Conservation (phyloP, 2,888 invertebrate genomes). For the Papilio gigon region DNA sequence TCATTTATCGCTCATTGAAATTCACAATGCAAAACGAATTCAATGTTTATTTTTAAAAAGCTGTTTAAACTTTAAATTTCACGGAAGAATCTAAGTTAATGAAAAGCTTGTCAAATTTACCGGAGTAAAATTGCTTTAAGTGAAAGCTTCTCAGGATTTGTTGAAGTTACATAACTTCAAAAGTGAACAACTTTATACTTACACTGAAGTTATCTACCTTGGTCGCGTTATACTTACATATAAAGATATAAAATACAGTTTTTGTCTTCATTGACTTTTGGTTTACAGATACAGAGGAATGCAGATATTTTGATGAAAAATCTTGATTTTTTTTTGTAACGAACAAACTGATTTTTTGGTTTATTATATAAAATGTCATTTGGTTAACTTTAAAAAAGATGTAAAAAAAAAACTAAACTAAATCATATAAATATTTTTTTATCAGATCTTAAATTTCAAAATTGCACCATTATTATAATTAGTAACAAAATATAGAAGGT, state of each 20-base stretch:
- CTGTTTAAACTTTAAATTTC: background rate
- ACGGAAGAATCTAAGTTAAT: constrained; percentile 22
- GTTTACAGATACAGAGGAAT: too few species aligned
- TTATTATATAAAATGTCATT: too few species aligned
- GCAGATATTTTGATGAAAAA: too few species aligned
- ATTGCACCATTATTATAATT: too few species aligned
- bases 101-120: constrained; percentile 33
- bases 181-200: constrained; percentile 17
- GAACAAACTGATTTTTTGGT: too few species aligned
- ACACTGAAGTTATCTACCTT: constrained; percentile 8
- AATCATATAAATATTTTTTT: too few species aligned
- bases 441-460: too few species aligned
- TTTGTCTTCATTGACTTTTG: background rate
- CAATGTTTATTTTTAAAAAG: background rate
- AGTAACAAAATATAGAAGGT: too few species aligned
- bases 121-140: constrained; percentile 22
- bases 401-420: too few species aligned
- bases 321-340: too few species aligned
- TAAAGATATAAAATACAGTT: background rate
- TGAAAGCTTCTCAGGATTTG: constrained; percentile 21
- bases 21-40: background rate
- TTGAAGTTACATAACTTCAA: constrained; percentile 32
- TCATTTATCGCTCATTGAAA: background rate
- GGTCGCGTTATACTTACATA: background rate
- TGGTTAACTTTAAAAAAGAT: too few species aligned